phyloP scores from a whole-genome alignment of 2,113 vertebrate species.

The Triplophysa rosa region DNA sequence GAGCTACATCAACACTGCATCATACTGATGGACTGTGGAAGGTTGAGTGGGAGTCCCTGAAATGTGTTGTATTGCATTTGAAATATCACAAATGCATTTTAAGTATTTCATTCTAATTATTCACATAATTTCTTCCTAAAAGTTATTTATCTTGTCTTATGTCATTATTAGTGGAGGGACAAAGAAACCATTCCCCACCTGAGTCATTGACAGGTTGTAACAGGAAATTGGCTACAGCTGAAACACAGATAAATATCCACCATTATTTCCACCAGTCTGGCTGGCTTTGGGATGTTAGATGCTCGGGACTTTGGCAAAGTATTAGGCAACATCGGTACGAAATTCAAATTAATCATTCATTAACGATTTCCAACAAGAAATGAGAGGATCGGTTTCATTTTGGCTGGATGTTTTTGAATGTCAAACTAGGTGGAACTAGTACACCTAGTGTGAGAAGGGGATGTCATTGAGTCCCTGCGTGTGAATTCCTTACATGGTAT shows the following conservation, averaged over 20 bases:
- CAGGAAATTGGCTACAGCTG: constrained; percentile 61
- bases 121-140: not conserved
- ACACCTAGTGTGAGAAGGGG: not conserved
- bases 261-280: constrained; percentile 68
- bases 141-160: not conserved
- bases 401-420: constrained; percentile 40
- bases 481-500: constrained; percentile 22
- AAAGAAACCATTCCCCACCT: constrained; percentile 35
- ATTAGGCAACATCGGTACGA: constrained; percentile 31
- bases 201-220: constrained; percentile 57
- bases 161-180: not conserved
- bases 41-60: constrained; percentile 57
- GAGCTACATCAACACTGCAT: constrained; percentile 65
- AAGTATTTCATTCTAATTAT: constrained; percentile 11
- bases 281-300: constrained; percentile 55
- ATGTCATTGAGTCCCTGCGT: constrained; percentile 22
- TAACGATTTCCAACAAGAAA: constrained; percentile 67
- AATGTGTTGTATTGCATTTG: constrained; percentile 55
- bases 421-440: constrained; percentile 43
- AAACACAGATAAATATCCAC: constrained; percentile 73
- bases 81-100: constrained; percentile 32
- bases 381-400: constrained; percentile 44
- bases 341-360: constrained; percentile 61
- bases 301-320: constrained; percentile 31
- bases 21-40: constrained; percentile 63